Base-by-base conservation (phyloP, 2,888 invertebrate species). In the Andrena hattorfiana region DNA sequence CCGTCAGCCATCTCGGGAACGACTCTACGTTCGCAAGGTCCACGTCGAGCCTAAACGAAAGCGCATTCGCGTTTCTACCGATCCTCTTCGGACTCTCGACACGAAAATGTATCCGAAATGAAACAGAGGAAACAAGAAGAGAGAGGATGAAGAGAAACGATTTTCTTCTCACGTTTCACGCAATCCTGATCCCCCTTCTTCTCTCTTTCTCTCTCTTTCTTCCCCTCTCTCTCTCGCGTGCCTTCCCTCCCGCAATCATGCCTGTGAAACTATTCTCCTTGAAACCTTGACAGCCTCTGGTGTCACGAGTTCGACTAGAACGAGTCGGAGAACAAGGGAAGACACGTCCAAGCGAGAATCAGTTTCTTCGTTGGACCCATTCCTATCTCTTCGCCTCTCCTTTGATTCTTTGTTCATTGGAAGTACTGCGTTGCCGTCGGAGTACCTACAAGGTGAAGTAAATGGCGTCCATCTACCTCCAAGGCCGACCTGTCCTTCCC, bases 21-120 rank as follows among this genome's bases (percentile, higher is more conserved):
- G 78, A 62, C 76, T 77, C n/a, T 64, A 81, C 83, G 85, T 67
- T 87, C 87, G 87, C 87, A 87, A 87, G 87, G 87, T 87, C 87
- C 78, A 77, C 73, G 69, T 48, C 10, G 74, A 82, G 80, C 82
- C 76, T 76, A 42, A 69, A 60, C 26, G 30, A 63, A n/a, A 49
- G 10, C 56, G 54, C n/a, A 30, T 48, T 59, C 68, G 28, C 69
- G 56, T 32, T 32, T 67, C 79, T 20, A 74, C 56, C 67, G 85
- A 85, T 85, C 84, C 84, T 85, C 85, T 83, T 81, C 80, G 80
- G 80, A 74, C 71, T 73, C 70, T 54, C 54, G 42, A 16, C 23
- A 28, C 26, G 26, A 30, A 26, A 30, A 7, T 48, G 2, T 32
- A n/a, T 16, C 4, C 8, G 13, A 48, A 10, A 28, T 16, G 69